Evolutionary conservation across 1,140 invertebrate genomes (phyloP).

Genomic region (Calephelis virginiensis): DNA sequence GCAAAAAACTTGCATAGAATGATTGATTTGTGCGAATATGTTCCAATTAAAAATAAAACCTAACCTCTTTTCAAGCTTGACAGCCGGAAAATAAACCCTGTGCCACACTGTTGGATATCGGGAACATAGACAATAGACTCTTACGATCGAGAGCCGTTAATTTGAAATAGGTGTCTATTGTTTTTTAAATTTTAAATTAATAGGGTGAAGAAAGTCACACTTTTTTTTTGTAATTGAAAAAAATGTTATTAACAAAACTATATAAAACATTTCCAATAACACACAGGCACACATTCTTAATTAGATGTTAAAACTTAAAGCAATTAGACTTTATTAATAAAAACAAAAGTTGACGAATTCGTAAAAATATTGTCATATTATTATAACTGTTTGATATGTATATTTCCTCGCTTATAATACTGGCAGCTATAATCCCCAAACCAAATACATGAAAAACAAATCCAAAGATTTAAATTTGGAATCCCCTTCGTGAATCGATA

Average conservation of each 20-base stretch:
- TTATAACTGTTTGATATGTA: not conserved
- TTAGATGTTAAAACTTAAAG: no score
- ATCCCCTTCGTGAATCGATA: conserved; percentile 36
- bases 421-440: conserved; percentile 25
- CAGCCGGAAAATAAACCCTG: conserved; percentile 40
- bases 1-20: conserved; percentile 40
- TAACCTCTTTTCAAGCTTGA: conserved; percentile 37
- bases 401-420: conserved; percentile 1
- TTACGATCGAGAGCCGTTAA: conserved; percentile 18
- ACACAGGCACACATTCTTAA: no score
- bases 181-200: conserved; percentile 8
- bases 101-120: conserved; percentile 38
- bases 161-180: conserved; percentile 8
- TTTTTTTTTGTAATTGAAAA: not conserved
- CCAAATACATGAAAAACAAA: conserved; percentile 33
- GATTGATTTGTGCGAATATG: conserved; percentile 64
- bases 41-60: conserved; percentile 63
- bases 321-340: no score
- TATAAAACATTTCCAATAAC: no score
- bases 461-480: conserved; percentile 39
- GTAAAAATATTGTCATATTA: no score
- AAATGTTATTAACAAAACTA: no score
- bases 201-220: not conserved
- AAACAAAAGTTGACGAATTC: no score
- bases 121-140: conserved; percentile 32